phyloP scores from a whole-genome alignment of 2,797 vertebrate genomes.

The Darevskia mixta region DNA sequence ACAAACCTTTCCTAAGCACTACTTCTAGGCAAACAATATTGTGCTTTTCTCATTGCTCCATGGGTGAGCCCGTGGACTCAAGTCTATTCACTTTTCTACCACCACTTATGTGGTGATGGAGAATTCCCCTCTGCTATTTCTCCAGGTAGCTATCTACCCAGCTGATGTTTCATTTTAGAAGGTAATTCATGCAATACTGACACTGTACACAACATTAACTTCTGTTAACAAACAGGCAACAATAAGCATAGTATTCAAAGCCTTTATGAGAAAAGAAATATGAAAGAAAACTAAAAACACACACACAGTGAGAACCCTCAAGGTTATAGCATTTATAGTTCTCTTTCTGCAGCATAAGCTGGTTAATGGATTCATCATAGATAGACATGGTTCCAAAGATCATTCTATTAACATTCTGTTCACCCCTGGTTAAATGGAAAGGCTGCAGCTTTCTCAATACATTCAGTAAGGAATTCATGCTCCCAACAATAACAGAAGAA shows the following conservation, averaged over 20 bases:
- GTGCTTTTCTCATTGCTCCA: not conserved
- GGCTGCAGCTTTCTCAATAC: not conserved
- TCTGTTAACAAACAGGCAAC: constrained; percentile 17
- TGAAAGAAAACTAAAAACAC: constrained; percentile 8
- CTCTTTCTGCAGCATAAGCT: not conserved
- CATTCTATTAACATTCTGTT: constrained; percentile 2
- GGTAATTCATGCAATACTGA: constrained; percentile 12
- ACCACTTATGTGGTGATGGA: not conserved
- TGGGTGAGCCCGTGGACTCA: not conserved
- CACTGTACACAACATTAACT: not conserved
- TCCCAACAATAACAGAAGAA: not conserved
- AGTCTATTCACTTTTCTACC: not conserved
- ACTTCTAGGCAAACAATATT: not conserved
- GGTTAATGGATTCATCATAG: constrained; percentile 14
- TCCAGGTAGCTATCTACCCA: not conserved
- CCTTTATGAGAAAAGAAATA: not conserved
- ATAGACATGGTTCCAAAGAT: not conserved
- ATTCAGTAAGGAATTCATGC: not conserved
- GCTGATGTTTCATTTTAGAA: not conserved
- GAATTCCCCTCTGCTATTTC: not conserved
- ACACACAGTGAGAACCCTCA: not conserved
- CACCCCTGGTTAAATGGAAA: not conserved
- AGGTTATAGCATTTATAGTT: constrained; percentile 18
- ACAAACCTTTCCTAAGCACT: not conserved
- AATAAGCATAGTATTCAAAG: constrained; percentile 26